Conservation (phyloP, 2,113 vertebrate species). For the Thryonomys swinderianus region DNA sequence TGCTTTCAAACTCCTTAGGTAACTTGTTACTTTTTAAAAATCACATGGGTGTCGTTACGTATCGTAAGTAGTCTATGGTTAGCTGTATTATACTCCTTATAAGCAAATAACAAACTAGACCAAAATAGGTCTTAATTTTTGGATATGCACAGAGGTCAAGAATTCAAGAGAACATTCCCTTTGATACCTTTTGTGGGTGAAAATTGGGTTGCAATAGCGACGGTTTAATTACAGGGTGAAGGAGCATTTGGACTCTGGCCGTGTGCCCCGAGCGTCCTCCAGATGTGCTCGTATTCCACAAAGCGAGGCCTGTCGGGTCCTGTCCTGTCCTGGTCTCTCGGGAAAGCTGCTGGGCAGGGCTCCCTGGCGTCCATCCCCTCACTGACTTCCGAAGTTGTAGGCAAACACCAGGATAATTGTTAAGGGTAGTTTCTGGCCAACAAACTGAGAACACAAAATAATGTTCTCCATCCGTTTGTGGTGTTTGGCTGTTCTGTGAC, state of each 20-base stretch:
- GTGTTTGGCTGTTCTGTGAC: neutral
- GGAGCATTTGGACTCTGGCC: neutral
- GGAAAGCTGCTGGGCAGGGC: constrained; percentile 44
- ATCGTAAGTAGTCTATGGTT: constrained; percentile 35
- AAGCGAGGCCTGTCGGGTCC: neutral
- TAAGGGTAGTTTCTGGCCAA: neutral
- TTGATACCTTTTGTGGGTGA: constrained; percentile 32
- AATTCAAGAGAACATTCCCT: neutral
- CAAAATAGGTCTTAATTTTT: neutral
- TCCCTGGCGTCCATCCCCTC: too few relatives aligned
- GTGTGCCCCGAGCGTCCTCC: neutral
- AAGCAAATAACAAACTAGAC: constrained; percentile 40
- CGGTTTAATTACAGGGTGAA: constrained; percentile 30
- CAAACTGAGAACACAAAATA: neutral
- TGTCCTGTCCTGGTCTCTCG: neutral
- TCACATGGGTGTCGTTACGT: neutral
- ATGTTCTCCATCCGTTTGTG: neutral
- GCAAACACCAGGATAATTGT: neutral
- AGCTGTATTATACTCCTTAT: neutral
- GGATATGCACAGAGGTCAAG: constrained; percentile 1
- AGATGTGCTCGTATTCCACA: neutral
- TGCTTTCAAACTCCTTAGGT: neutral
- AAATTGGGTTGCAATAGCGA: neutral
- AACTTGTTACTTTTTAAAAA: neutral
- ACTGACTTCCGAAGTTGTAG: constrained; percentile 22